Evolutionary conservation across 2,888 invertebrate species (phyloP).

Genomic region (Oscheius sp.): DNA sequence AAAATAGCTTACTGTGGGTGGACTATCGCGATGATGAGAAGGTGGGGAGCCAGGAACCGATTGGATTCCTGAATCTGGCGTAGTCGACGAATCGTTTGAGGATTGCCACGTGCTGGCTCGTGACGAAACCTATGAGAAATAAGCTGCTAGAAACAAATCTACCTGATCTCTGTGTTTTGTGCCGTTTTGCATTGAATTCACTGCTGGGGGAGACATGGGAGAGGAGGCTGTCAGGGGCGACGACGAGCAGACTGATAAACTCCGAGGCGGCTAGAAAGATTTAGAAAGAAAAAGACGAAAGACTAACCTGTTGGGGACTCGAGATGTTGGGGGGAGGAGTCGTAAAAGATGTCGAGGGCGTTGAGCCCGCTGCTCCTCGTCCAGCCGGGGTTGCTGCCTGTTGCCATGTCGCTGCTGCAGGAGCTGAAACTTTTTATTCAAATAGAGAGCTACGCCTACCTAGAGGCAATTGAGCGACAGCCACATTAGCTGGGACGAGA

Average conservation of each 20-base stretch:
- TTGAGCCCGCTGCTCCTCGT: too few species aligned
- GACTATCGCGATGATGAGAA: slow-evolving; percentile 11
- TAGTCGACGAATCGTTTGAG: slow-evolving; percentile 52
- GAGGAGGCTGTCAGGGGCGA: slow-evolving; percentile 28
- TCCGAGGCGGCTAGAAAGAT: slow-evolving; percentile 19
- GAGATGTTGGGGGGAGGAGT: slow-evolving; percentile 6
- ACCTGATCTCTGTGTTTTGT: not conserved
- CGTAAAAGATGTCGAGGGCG: not conserved
- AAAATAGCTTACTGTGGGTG: slow-evolving; percentile 20
- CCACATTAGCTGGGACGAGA: slow-evolving; percentile 28
- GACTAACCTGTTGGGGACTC: slow-evolving; percentile 15
- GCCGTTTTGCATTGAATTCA: not conserved
- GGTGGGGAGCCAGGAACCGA: slow-evolving; percentile 62
- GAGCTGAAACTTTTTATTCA: not conserved
- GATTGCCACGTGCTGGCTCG: slow-evolving; percentile 18
- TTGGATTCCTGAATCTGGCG: slow-evolving; percentile 69
- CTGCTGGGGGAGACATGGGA: slow-evolving; percentile 26
- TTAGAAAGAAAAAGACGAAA: not conserved
- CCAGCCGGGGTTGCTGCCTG: slow-evolving; percentile 1
- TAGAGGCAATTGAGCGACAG: slow-evolving; percentile 1
- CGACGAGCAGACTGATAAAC: slow-evolving; percentile 29
- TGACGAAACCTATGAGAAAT: not conserved
- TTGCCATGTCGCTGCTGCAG: not conserved
- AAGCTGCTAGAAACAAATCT: not conserved
- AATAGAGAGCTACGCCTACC: not conserved